A percentile compares a stretch with the other conserved stretches of the same genome.
These are phyloP conservation scores for Addax nasomaculatus DNA, from an alignment of 2,113 vertebrate species.

Conservation along the genomic window DNA sequence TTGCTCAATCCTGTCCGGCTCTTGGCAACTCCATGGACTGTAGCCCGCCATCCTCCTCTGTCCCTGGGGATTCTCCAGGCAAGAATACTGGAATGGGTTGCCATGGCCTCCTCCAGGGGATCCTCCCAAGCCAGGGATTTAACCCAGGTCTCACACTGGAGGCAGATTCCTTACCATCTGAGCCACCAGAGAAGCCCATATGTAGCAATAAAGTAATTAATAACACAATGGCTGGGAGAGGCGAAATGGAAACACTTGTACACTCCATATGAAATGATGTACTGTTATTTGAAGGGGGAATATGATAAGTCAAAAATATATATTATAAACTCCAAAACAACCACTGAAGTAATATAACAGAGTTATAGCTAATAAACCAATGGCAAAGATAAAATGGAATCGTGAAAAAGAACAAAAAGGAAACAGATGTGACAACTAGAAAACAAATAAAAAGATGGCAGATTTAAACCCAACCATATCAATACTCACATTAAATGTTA, in stretches of 20 bases:
- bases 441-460: background rate
- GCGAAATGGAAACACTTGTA: background rate
- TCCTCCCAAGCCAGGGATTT: background rate
- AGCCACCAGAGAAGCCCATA: background rate
- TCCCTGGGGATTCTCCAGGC: background rate
- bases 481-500: background rate
- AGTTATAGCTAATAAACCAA: background rate
- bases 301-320: background rate
- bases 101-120: background rate
- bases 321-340: background rate
- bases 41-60: background rate
- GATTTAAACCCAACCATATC: background rate
- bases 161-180: background rate
- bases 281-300: background rate
- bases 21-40: background rate
- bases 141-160: background rate
- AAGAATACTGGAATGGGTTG: background rate
- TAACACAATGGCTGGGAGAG: background rate
- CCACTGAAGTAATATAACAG: background rate
- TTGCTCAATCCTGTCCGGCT: background rate
- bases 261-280: background rate
- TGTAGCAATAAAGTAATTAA: background rate
- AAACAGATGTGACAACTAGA: background rate
- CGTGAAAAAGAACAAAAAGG: background rate
- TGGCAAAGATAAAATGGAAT: background rate